Evolutionary conservation across 2,797 vertebrate species (phyloP).

Genomic region (Cryptoprocta ferox): DNA sequence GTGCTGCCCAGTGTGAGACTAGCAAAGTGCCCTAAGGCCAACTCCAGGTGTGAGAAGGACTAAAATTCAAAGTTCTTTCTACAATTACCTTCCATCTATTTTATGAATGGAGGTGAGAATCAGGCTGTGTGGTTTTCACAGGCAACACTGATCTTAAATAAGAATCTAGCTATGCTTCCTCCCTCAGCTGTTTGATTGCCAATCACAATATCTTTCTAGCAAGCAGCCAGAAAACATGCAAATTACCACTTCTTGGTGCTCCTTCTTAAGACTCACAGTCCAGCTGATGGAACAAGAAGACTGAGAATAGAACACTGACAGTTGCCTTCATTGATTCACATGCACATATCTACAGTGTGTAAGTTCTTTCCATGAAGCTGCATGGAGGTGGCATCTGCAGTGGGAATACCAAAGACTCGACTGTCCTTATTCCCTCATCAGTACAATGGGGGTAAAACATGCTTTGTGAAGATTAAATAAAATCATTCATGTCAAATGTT

Average conservation of each 20-base stretch:
- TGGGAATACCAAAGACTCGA: background rate
- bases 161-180: background rate
- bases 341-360: too few relatives aligned
- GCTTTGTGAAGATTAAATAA: background rate
- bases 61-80: background rate
- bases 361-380: background rate
- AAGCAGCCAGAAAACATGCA: background rate
- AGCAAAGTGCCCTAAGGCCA: accelerated
- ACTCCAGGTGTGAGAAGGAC: background rate
- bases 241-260: background rate
- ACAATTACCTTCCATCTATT: background rate
- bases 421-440: background rate
- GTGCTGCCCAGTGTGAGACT: background rate
- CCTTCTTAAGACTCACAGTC: background rate
- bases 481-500: background rate
- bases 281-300: accelerated
- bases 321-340: background rate
- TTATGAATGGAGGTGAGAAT: background rate
- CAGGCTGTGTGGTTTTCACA: background rate
- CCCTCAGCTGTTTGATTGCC: background rate
- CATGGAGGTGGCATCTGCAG: background rate
- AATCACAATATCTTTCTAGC: background rate
- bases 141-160: background rate
- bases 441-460: background rate
- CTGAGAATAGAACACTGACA: too few relatives aligned